These are phyloP conservation scores for Mythimna loreyi DNA, from an alignment of 2,888 invertebrate species.

Conservation along the genomic window DNA sequence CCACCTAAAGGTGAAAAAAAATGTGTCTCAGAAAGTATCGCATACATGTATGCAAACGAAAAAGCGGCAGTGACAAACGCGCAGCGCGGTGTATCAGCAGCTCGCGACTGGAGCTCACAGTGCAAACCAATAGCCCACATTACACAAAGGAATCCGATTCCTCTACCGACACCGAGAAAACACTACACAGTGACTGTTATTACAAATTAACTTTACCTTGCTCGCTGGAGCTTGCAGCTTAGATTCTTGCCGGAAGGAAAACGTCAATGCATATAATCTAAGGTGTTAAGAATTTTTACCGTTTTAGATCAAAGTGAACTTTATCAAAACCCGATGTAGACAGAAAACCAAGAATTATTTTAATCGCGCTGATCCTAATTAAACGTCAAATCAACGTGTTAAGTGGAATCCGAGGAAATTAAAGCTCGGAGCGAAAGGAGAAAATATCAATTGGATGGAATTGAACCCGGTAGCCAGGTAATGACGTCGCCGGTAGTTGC, in stretches of 20 bases:
- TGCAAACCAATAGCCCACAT: constrained; percentile 49
- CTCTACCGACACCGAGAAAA: constrained; percentile 28
- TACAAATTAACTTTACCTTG: constrained; percentile 10
- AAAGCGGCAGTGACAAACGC: constrained; percentile 26
- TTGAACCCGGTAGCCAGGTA: constrained; percentile 25
- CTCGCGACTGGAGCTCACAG: constrained; percentile 33
- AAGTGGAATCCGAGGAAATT: constrained; percentile 50
- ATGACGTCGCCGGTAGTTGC: constrained; percentile 28
- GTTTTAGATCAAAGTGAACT: not conserved
- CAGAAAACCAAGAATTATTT: constrained; percentile 54
- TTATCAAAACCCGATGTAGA: constrained; percentile 19
- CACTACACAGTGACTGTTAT: not conserved
- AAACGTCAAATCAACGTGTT: constrained; percentile 59
- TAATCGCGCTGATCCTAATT: constrained; percentile 58
- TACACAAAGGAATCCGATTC: constrained; percentile 60
- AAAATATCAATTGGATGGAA: constrained; percentile 47
- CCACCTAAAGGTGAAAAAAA: not conserved
- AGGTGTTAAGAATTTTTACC: not conserved
- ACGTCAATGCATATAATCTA: constrained; percentile 9
- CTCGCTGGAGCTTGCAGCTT: not conserved
- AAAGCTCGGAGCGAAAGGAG: constrained; percentile 26
- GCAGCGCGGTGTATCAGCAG: constrained; percentile 35
- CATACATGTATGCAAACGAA: constrained; percentile 5
- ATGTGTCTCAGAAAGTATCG: not conserved
- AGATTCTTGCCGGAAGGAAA: not conserved